Base-by-base conservation (phyloP, 2,113 vertebrate species). In the Dicaeum eximium region DNA sequence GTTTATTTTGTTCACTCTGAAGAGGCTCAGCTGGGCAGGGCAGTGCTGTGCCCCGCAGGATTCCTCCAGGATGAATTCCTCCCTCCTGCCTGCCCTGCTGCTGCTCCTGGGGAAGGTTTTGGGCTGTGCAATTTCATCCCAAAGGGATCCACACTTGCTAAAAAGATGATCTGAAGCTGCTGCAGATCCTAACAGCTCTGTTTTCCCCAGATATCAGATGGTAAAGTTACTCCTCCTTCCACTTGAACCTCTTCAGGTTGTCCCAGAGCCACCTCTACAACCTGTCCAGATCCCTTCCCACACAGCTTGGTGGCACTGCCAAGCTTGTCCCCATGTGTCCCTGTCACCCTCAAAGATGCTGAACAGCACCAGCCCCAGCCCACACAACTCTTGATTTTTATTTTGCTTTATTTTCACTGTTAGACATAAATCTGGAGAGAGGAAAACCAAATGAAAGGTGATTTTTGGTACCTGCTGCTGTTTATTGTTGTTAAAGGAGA, bases 1-100 rank as follows among this genome's bases (percentile, higher is more conserved):
- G 7, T 53, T 58, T 28, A 0, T 28, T 37, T 60, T 74, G 42
- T 47, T 25, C 28, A 1, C 1, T 0, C 38, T n/a, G 47, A 54
- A 42, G 69, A 35, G 67, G 88, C 38, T 69, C n/a, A 37, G 38
- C 47, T 61, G 86, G 64, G 17, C 38, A 33, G 51, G 60, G 27
- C 11, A 4, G 6, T 15, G 27, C 75, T 61, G 25, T 67, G 54
- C 75, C 67, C 45, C 10, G 27, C 57, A n/a, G 66, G 42, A 12
- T 78, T 38, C 60, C 79, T 53, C 15, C 3, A 2, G 42, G 50
- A n/a, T 58, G 16, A 15, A 21, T 82, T 47, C 61, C 61, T 82
- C 38, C 61, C 12, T 6, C 80, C 90, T 72, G 57, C 62, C 45
- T 47, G 53, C 13, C 37, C 60, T 60, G 20, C 50, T 56, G 21